A percentile compares a stretch with the other conserved stretches of the same genome.
phyloP scores from a whole-genome alignment of 2,888 invertebrate species.

The Crocallis elinguaria region DNA sequence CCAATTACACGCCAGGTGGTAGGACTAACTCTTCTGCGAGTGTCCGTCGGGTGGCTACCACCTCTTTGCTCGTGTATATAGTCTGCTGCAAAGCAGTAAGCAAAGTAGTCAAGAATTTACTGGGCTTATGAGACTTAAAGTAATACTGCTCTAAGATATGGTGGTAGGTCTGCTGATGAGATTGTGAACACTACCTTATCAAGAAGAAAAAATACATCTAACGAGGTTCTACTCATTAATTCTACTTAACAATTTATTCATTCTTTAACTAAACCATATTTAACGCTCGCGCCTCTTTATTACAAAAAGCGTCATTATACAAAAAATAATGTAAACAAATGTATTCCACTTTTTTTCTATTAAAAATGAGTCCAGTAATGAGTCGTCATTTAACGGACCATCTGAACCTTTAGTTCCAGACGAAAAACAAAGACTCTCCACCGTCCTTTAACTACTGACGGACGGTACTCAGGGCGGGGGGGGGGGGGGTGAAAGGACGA shows the following conservation, averaged over 20 bases:
- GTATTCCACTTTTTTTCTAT: conserved; percentile 47
- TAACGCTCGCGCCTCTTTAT: background rate
- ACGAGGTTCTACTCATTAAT: background rate
- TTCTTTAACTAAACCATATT: background rate
- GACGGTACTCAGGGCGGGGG: background rate
- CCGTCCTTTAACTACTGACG: conserved; percentile 62
- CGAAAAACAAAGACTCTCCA: conserved; percentile 71
- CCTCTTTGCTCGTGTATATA: too few relatives aligned
- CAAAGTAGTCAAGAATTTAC: too few relatives aligned
- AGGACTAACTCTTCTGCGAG: too few relatives aligned
- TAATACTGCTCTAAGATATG: too few relatives aligned
- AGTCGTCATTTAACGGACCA: conserved; percentile 50
- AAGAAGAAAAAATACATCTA: too few relatives aligned
- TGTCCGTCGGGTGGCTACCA: too few relatives aligned
- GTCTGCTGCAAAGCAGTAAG: too few relatives aligned
- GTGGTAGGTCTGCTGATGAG: too few relatives aligned
- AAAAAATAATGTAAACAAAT: conserved; percentile 63
- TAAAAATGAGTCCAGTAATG: conserved; percentile 56
- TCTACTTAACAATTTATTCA: background rate
- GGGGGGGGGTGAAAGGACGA: background rate
- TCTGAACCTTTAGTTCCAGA: conserved; percentile 43
- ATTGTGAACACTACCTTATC: too few relatives aligned
- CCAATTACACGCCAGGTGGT: too few relatives aligned
- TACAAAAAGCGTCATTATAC: conserved; percentile 27
- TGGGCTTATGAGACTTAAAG: too few relatives aligned